Evolutionary conservation across 2,113 vertebrate species (phyloP).

Genomic region (Pseudorasbora parva): DNA sequence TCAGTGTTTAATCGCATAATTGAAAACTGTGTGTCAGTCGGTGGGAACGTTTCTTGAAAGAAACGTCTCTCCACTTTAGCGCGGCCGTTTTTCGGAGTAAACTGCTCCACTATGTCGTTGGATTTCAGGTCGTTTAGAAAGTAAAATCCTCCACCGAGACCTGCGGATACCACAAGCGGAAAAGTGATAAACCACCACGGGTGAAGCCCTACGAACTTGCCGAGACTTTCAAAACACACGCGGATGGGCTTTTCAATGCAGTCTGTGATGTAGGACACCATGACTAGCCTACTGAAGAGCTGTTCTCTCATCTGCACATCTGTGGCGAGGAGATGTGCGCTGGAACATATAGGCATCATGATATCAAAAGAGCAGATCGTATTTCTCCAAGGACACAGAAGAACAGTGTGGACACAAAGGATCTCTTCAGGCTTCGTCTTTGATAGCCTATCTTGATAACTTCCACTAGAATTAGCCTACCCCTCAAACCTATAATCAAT

Average conservation of each 20-base stretch:
- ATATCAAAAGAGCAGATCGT: neutral
- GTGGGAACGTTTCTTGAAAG: slow-evolving; percentile 72
- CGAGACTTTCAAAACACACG: slow-evolving; percentile 68
- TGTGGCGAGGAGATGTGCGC: neutral
- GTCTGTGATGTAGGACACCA: slow-evolving; percentile 68
- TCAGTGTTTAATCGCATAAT: slow-evolving; percentile 70
- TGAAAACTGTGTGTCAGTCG: slow-evolving; percentile 75
- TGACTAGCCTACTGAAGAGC: slow-evolving; percentile 31
- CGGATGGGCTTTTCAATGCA: slow-evolving; percentile 77
- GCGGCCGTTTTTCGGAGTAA: slow-evolving; percentile 76
- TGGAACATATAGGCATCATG: neutral
- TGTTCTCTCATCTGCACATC: neutral
- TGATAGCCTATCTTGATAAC: neutral
- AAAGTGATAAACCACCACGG: slow-evolving; percentile 80
- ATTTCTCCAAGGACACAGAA: neutral
- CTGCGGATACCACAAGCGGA: slow-evolving; percentile 70
- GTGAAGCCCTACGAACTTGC: slow-evolving; percentile 69
- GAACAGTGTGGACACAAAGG: slow-evolving; percentile 9
- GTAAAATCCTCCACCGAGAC: slow-evolving; percentile 76
- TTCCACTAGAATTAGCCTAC: neutral
- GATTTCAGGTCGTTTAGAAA: slow-evolving; percentile 64
- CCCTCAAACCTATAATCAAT: neutral
- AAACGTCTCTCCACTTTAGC: slow-evolving; percentile 81
- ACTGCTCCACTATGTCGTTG: slow-evolving; percentile 79
- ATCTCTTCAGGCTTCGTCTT: slow-evolving; percentile 14